These are phyloP conservation scores for Chondrilla cf. caribensis DNA, from an alignment of 37 sponge, comb jelly and placozoan genomes.

Conservation along the genomic window DNA sequence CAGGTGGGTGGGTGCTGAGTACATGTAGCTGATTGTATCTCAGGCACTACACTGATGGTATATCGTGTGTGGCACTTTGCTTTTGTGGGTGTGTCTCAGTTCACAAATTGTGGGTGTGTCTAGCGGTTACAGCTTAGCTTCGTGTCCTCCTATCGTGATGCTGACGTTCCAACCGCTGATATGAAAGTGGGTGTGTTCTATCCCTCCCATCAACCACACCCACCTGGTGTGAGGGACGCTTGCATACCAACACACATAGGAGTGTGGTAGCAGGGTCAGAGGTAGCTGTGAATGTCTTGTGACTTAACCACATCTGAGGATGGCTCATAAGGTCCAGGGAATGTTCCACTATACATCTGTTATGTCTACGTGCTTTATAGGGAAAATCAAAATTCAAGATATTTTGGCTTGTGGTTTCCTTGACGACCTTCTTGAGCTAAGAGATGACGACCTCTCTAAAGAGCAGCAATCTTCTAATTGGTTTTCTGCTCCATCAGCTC, in stretches of 20 bases:
- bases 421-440: constrained; percentile 92
- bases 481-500: constrained; percentile 96
- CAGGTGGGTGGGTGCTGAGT: constrained; percentile 49
- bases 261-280: too few species aligned
- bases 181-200: constrained; percentile 1
- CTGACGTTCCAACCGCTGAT: constrained; percentile 11
- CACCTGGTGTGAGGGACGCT: neutral
- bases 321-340: too few species aligned
- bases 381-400: constrained; percentile 87
- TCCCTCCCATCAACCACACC: neutral
- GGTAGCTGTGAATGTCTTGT: too few species aligned
- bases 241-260: neutral
- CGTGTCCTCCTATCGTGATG: neutral
- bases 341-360: too few species aligned
- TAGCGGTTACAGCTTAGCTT: neutral
- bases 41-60: too few species aligned
- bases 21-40: neutral
- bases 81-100: neutral
- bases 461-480: constrained; percentile 89
- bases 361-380: constrained; percentile 25
- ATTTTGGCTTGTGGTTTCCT: constrained; percentile 92
- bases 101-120: neutral
- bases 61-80: neutral
- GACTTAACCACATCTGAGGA: too few species aligned
- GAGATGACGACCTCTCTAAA: constrained; percentile 88